phyloP scores from a whole-genome alignment of 2,113 vertebrate species.

The Dicentrarchus labrax region DNA sequence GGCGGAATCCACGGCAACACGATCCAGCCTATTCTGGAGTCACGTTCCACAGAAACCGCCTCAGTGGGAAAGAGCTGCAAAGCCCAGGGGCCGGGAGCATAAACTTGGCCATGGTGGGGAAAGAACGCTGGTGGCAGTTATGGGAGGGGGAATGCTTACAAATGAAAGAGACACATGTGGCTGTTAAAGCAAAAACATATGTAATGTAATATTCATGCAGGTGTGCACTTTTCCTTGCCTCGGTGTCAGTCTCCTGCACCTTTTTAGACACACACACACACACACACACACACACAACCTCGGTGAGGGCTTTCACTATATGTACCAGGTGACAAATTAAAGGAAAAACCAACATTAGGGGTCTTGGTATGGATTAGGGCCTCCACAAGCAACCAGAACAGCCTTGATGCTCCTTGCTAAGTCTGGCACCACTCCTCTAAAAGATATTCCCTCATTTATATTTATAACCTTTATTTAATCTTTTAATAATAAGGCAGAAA shows the following conservation, averaged over 20 bases:
- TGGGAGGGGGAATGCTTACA: slow-evolving; percentile 39
- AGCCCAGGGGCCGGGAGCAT: slow-evolving; percentile 54
- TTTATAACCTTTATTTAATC: no score
- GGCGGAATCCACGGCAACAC: slow-evolving; percentile 80
- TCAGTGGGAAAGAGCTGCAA: slow-evolving; percentile 50
- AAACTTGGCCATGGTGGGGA: slow-evolving; percentile 44
- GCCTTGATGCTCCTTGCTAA: no score
- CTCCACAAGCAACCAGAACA: no score
- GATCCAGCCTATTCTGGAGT: slow-evolving; percentile 73
- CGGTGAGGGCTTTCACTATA: neutral
- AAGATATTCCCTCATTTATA: no score
- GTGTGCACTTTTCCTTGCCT: slow-evolving; percentile 49
- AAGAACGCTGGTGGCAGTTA: slow-evolving; percentile 47
- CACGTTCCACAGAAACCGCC: slow-evolving; percentile 68
- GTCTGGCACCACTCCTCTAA: no score
- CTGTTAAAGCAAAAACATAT: slow-evolving; percentile 54
- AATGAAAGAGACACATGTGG: slow-evolving; percentile 54
- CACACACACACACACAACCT: slow-evolving; percentile 43
- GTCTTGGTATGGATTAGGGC: no score
- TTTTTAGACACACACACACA: slow-evolving; percentile 34
- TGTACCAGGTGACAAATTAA: no score
- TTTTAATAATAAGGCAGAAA: no score
- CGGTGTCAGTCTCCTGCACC: neutral
- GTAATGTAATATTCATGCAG: slow-evolving; percentile 68
- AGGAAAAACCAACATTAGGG: no score